phyloP scores from a whole-genome alignment of 2,888 invertebrate genomes.

The Lepeophtheirus nordmannii region DNA sequence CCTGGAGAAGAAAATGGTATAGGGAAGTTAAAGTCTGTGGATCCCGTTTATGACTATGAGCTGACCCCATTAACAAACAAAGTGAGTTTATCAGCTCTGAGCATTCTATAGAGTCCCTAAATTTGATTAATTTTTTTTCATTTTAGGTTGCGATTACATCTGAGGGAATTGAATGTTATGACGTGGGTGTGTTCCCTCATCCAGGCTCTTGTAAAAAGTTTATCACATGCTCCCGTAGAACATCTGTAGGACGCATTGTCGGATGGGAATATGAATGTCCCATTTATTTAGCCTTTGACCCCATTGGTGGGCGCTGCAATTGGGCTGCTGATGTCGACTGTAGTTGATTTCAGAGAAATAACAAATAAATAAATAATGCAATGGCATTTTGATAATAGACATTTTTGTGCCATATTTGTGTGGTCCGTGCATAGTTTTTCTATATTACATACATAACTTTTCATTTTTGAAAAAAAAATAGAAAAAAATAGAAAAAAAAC shows the following conservation, averaged over 20 bases:
- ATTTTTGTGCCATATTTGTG: not conserved
- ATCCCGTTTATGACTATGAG: conserved; percentile 24
- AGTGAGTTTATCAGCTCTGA: conserved; percentile 15
- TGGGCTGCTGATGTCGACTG: conserved; percentile 41
- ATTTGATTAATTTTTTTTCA: too few relatives aligned
- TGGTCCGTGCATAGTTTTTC: not conserved
- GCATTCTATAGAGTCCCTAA: too few relatives aligned
- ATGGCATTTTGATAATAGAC: not conserved
- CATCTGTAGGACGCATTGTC: conserved; percentile 47
- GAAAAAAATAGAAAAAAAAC: not conserved
- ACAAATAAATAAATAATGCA: not conserved
- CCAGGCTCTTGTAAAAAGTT: conserved; percentile 78
- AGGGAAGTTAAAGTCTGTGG: conserved; percentile 27
- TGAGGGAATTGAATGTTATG: conserved; percentile 48
- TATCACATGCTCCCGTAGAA: conserved; percentile 71
- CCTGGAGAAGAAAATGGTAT: conserved; percentile 36
- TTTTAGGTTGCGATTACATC: not conserved
- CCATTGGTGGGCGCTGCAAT: conserved; percentile 76
- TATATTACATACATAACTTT: not conserved
- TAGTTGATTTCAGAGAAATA: conserved; percentile 2
- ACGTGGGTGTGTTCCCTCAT: conserved; percentile 80
- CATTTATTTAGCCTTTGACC: conserved; percentile 67
- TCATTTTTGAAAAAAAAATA: not conserved
- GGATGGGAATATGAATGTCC: conserved; percentile 83
- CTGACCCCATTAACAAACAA: conserved; percentile 27